phyloP scores from a whole-genome alignment of 35 echinoderm and acorn worm species.

The Diadema setosum region DNA sequence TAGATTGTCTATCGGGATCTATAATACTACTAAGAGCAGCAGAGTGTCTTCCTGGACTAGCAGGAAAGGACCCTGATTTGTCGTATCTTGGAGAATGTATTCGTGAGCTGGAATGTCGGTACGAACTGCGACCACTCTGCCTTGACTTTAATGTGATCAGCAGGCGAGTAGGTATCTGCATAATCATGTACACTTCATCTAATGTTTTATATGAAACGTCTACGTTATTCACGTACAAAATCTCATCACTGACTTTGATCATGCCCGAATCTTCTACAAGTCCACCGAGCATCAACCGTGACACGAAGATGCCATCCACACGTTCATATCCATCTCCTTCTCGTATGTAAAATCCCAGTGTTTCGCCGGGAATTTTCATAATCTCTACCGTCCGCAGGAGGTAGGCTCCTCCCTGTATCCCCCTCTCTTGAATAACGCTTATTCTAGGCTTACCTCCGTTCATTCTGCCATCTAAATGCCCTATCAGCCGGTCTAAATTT shows the following conservation, averaged over 20 bases:
- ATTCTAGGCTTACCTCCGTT: conserved; percentile 59
- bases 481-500: conserved; percentile 29
- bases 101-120: conserved; percentile 30
- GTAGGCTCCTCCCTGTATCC: conserved; percentile 94
- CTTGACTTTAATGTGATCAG: conserved; percentile 88
- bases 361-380: conserved; percentile 87
- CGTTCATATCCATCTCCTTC: conserved; percentile 86
- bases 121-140: conserved; percentile 76
- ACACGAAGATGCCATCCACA: conserved; percentile 87
- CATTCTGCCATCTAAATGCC: conserved; percentile 8
- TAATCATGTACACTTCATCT: conserved; percentile 86
- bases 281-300: conserved; percentile 83
- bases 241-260: conserved; percentile 90
- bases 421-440: conserved; percentile 89
- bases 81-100: conserved; percentile 25
- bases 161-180: conserved; percentile 93
- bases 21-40: conserved; percentile 37
- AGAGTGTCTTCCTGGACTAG: conserved; percentile 44
- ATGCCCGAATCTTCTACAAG: conserved; percentile 78
- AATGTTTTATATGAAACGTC: conserved; percentile 82
- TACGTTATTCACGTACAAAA: conserved; percentile 96
- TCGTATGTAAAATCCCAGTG: conserved; percentile 85
- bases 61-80: conserved; percentile 48
- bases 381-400: conserved; percentile 94
- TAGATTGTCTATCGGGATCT: conserved; percentile 32